Conservation (phyloP, 2,797 vertebrate species). For the Lepilemur ruficaudatus region DNA sequence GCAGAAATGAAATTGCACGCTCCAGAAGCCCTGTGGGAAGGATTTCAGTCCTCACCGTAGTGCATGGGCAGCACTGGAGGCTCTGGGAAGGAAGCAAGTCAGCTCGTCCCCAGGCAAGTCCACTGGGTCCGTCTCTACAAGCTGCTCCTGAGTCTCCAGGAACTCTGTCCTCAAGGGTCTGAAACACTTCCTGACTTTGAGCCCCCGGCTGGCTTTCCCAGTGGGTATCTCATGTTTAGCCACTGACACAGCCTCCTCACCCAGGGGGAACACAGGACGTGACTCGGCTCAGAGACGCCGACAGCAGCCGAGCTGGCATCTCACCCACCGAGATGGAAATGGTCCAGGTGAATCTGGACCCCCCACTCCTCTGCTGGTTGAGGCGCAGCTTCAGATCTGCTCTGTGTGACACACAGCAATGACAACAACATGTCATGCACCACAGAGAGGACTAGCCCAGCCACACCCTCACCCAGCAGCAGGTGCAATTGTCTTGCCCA, state of each 20-base stretch:
- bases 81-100: neutral
- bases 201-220: neutral
- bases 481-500: neutral
- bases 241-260: neutral
- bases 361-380: neutral
- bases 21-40: neutral
- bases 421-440: fast-evolving
- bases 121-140: neutral
- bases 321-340: neutral
- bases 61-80: neutral
- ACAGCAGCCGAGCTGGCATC: neutral
- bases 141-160: neutral
- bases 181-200: neutral
- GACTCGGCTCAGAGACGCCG: neutral
- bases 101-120: neutral
- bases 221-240: neutral
- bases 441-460: neutral
- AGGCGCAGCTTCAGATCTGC: neutral
- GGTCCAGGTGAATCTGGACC: no score
- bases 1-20: no score
- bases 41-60: fast-evolving
- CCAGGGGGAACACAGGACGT: neutral
- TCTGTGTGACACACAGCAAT: no score
- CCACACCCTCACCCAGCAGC: fast-evolving
- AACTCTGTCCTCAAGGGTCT: neutral